Base-by-base conservation (phyloP, 1,140 invertebrate species). In the Pantala flavescens region DNA sequence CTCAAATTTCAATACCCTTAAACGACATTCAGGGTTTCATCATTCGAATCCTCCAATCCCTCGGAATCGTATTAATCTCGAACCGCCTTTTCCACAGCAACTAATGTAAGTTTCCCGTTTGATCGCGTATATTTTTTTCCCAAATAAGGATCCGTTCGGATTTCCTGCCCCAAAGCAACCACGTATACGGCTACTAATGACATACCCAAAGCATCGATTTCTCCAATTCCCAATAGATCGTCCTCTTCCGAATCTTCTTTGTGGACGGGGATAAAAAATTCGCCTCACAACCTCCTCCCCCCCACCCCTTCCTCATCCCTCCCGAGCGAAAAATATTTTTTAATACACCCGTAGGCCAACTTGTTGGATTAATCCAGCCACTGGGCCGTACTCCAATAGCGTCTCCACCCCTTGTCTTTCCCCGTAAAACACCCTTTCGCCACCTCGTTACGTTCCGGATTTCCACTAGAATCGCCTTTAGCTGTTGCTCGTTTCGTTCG, bases 261-360 rank as follows among this genome's bases (percentile, higher is more conserved):
- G 28, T 36, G 28, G 28, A 36, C 9, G 28, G 28, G 28, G 9
- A 36, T 36, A 36, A 36, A 36, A 36, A 36, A 36, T 36, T 36
- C 28, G 3, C 9, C 28, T 36, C 28, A 36, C 28, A 9, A 36
- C 9, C 28, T 9, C 28, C 28, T 36, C 49, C 12, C n/a, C 3
- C 12, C 49, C n/a, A 16, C 3, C 49, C 49, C 49, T 63, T 14
- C 5, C 49, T 63, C 49, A 63, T 21, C 49, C 12, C 43, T 11
- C 16, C 12, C 49, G 49, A 63, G 3, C 14, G 49, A 21, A 21
- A 63, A 63, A 19, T 63, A 63, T 63, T 63, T 63, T 63, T 63
- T 63, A 63, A 63, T 63, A 63, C 49, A 21, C 49, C 49, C 49
- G 49, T 63, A 63, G 49, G 49, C 49, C 49, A 63, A 63, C 49